These are phyloP conservation scores for Eupithecia tripunctaria DNA, from an alignment of 2,888 invertebrate genomes.

Conservation along the genomic window DNA sequence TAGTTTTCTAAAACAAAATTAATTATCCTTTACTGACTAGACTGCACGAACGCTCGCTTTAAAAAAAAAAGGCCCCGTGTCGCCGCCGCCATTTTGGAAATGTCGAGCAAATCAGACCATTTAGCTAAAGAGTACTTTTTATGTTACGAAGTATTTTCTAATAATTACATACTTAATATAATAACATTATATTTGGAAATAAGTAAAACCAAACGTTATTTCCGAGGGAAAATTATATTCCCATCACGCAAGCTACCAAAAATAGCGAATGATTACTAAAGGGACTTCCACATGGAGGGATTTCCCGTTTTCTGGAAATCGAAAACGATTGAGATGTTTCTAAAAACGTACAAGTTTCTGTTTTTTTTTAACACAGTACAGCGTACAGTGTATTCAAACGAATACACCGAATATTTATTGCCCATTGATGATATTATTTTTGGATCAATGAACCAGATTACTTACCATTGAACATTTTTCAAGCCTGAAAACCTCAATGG, in stretches of 20 bases:
- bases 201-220: conserved; percentile 28
- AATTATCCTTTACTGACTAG: too few species aligned
- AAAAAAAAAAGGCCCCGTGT: too few species aligned
- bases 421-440: neutral
- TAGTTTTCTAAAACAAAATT: too few species aligned
- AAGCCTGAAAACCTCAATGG: too few species aligned
- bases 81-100: neutral
- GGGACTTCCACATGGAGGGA: conserved; percentile 20
- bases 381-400: neutral
- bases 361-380: neutral
- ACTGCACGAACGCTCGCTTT: too few species aligned
- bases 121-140: conserved; percentile 30
- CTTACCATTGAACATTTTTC: too few species aligned
- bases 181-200: conserved; percentile 29
- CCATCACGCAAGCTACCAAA: conserved; percentile 51
- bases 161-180: too few species aligned
- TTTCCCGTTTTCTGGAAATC: neutral
- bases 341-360: neutral
- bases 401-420: neutral
- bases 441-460: too few species aligned
- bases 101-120: neutral
- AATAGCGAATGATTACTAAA: conserved; percentile 50
- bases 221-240: conserved; percentile 55
- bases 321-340: neutral
- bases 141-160: conserved; percentile 47